Evolutionary conservation across 2,888 invertebrate genomes (phyloP).

Genomic region (Odontothrips loti): DNA sequence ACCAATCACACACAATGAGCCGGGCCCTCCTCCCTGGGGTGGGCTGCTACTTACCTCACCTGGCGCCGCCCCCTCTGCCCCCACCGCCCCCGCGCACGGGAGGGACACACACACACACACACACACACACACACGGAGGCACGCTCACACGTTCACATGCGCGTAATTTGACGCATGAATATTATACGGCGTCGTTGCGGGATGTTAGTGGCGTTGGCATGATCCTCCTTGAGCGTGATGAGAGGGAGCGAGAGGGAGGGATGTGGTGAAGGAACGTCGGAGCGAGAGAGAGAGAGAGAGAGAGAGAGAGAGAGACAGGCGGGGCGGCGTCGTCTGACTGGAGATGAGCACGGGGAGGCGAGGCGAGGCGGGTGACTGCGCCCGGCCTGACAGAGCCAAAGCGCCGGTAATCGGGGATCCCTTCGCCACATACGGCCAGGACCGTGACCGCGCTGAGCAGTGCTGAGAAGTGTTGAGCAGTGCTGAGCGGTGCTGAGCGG

Average conservation of each 20-base stretch:
- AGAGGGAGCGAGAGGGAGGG: background rate
- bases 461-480: background rate
- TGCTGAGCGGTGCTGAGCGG: too few species aligned
- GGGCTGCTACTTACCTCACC: background rate
- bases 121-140: background rate
- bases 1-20: conserved; percentile 11
- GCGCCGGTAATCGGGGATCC: too few species aligned
- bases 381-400: too few species aligned
- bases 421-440: too few species aligned
- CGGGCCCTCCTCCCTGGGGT: background rate
- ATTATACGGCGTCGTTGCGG: conserved; percentile 25
- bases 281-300: too few species aligned
- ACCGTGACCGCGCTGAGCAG: too few species aligned
- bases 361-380: too few species aligned
- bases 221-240: conserved; percentile 8
- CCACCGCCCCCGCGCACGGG: background rate
- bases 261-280: background rate
- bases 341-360: background rate
- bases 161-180: conserved; percentile 26
- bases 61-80: background rate
- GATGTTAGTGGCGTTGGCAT: conserved; percentile 24
- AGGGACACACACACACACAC: background rate
- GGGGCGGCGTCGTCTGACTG: background rate
- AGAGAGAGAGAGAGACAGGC: too few species aligned
- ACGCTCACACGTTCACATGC: background rate